A percentile compares a stretch with the other conserved stretches of the same genome.
Conservation (phyloP, 2,888 invertebrate species). For the Hypomecis punctinalis region DNA sequence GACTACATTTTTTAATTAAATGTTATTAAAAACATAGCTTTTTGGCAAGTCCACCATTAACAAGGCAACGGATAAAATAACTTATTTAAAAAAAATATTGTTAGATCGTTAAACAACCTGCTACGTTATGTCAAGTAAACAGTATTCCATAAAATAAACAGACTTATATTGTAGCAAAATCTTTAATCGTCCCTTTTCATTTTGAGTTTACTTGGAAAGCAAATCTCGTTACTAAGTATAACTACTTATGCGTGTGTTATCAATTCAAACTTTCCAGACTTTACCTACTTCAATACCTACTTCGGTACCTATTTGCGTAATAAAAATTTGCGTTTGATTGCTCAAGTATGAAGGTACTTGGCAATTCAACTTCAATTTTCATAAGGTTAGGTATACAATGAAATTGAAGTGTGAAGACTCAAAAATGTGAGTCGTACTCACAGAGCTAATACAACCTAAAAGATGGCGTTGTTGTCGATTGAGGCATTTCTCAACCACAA, state of each 20-base stretch:
- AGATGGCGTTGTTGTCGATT: too few relatives aligned
- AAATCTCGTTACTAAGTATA: slow-evolving; percentile 15
- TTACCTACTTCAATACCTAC: slow-evolving; percentile 15
- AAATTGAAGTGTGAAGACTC: neutral
- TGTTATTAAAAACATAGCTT: too few relatives aligned
- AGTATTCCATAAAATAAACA: neutral
- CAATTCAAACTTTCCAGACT: slow-evolving; percentile 29
- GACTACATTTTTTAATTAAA: too few relatives aligned
- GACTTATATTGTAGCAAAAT: slow-evolving; percentile 4
- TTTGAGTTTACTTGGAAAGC: slow-evolving; percentile 11
- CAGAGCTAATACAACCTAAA: too few relatives aligned
- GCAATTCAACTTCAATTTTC: neutral
- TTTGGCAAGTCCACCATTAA: too few relatives aligned
- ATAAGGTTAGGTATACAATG: neutral
- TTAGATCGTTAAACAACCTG: neutral
- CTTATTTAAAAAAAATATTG: neutral
- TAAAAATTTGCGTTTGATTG: slow-evolving; percentile 19
- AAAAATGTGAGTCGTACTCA: too few relatives aligned
- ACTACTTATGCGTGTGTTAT: slow-evolving; percentile 15
- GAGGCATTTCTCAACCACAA: too few relatives aligned
- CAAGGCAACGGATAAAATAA: too few relatives aligned
- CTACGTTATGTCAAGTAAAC: neutral
- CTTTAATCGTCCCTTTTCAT: slow-evolving; percentile 11
- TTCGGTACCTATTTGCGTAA: slow-evolving; percentile 1
- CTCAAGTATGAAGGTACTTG: neutral